Evolutionary conservation across 2,888 invertebrate genomes (phyloP).

Genomic region (Lasioglossum malachurum): DNA sequence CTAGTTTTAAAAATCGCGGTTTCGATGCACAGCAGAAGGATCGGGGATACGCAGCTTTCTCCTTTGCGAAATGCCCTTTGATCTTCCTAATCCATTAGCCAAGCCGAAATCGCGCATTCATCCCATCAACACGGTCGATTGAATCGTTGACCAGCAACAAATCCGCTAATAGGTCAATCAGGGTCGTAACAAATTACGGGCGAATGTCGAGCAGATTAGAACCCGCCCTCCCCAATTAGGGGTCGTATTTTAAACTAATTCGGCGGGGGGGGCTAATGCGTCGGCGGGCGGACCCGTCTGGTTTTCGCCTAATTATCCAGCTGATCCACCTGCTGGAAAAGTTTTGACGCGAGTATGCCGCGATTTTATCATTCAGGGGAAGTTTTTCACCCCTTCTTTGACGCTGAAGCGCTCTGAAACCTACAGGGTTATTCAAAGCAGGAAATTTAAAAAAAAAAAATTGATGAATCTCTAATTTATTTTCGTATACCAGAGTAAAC

Average conservation of each 20-base stretch:
- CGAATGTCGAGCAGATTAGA: constrained; percentile 61
- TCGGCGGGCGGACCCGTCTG: constrained; percentile 69
- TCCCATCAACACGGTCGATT: constrained; percentile 30
- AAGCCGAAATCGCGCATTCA: not conserved
- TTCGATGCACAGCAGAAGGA: not conserved
- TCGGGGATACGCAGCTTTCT: not conserved
- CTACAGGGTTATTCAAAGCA: not conserved
- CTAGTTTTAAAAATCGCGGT: not conserved
- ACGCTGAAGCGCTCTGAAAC: not conserved
- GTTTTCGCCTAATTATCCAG: constrained; percentile 78
- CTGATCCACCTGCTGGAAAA: constrained; percentile 51
- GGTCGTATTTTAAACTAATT: constrained; percentile 66
- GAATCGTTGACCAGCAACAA: constrained; percentile 52
- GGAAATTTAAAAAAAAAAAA: not conserved
- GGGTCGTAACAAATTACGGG: constrained; percentile 76
- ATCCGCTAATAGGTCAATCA: constrained; percentile 77
- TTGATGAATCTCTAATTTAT: too few relatives aligned
- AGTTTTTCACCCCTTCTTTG: not conserved
- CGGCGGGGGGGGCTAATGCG: constrained; percentile 46
- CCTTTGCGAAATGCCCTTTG: not conserved
- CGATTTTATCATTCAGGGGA: not conserved
- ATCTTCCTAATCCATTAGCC: not conserved
- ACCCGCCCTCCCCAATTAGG: constrained; percentile 54
- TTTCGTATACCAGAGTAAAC: too few relatives aligned
- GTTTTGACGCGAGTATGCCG: not conserved